These are phyloP conservation scores for Podotricha telesiphe DNA, from an alignment of 2,888 invertebrate species.

Conservation along the genomic window DNA sequence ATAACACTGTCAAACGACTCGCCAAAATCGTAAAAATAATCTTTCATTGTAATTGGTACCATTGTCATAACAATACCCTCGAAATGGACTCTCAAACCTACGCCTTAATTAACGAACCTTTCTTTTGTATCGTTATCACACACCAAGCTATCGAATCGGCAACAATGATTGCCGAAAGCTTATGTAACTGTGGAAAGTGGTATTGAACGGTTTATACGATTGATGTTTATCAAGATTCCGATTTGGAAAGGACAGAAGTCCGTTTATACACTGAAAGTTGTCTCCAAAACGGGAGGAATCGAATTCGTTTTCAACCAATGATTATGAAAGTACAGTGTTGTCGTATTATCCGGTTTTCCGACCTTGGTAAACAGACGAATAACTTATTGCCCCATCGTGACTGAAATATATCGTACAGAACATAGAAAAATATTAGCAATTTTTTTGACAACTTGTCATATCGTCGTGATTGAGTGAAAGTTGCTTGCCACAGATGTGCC, in stretches of 20 bases:
- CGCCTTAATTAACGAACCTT: slow-evolving; percentile 68
- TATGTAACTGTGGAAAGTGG: slow-evolving; percentile 76
- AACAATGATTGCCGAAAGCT: slow-evolving; percentile 61
- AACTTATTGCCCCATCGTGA: slow-evolving; percentile 61
- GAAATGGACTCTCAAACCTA: slow-evolving; percentile 53
- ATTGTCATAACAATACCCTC: slow-evolving; percentile 38
- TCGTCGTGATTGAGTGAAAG: slow-evolving; percentile 69
- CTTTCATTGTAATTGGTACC: slow-evolving; percentile 36
- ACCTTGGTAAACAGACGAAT: slow-evolving; percentile 70
- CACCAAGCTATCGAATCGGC: slow-evolving; percentile 53
- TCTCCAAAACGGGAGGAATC: slow-evolving; percentile 69
- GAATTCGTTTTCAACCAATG: slow-evolving; percentile 77
- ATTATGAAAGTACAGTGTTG: slow-evolving; percentile 74
- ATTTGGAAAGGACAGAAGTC: slow-evolving; percentile 78
- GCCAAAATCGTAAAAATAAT: slow-evolving; percentile 35
- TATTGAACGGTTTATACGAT: slow-evolving; percentile 69
- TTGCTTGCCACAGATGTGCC: slow-evolving; percentile 50
- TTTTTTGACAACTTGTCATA: slow-evolving; percentile 57
- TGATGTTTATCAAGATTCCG: slow-evolving; percentile 72
- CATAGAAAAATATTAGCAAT: slow-evolving; percentile 64
- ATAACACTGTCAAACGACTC: slow-evolving; percentile 23
- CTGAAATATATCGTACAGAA: slow-evolving; percentile 64
- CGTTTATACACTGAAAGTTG: slow-evolving; percentile 75
- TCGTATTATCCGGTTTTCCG: slow-evolving; percentile 67
- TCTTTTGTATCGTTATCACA: slow-evolving; percentile 56